Evolutionary conservation across 2,888 invertebrate species (phyloP), one percentile per base, ranked within the genome.

Genomic region (Acrobasis repandana): DNA sequence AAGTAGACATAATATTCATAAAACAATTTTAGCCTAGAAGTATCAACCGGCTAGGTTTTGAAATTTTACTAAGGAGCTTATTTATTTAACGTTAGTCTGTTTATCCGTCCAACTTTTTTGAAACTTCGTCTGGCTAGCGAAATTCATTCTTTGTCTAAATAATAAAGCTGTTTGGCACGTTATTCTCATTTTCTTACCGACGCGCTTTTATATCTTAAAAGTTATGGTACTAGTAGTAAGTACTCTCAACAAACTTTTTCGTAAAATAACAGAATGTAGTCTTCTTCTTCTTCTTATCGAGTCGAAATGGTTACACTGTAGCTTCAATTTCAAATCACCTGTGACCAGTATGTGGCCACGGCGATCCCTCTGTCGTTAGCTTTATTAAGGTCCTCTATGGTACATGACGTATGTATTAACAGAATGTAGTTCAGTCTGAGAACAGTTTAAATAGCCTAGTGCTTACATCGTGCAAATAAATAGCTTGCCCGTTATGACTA

Each of bases 91-190:
- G 11, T 3, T 20, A 50, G 18, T 50, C 18, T 18, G 11, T 54
- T 16, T 5, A 18, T 56, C 33, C 28, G 47, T 47, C 14, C 28
- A n/a, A 56, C 56, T 48, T 16, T 47, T 56, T 48, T 48, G 34
- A 48, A 33, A 47, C 47, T 57, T 57, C 18, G 33, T 57, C 48
- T 57, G 18, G 34, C 34, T 34, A 11, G 46, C 16, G 16, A 34
- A 57, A 57, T 48, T 16, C 48, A 48, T 34, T 57, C 18, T 47
- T 57, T 57, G 57, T 57, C 16, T 48, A 16, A 57, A 48, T 48
- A 57, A 48, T 57, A 34, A 57, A 57, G 34, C 14, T 6, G 6
- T 34, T 57, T 34, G 33, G 33, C 11, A 57, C 10, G 11, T 34
- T 33, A 16, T 48, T 46, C 46, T 56, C 28, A 36, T 52, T 52